These are phyloP conservation scores for Rapana venosa DNA, from an alignment of 2,888 invertebrate genomes.

Conservation along the genomic window DNA sequence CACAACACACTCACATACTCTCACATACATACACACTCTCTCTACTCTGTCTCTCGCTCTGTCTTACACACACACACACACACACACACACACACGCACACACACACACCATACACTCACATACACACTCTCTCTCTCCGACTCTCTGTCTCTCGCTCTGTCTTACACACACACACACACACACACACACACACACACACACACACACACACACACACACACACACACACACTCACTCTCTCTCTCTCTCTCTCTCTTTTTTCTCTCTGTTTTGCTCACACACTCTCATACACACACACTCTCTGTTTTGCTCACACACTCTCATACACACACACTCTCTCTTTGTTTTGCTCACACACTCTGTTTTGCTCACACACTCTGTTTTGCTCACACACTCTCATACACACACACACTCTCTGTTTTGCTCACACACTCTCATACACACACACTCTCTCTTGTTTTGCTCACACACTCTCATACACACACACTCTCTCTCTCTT, in stretches of 20 bases:
- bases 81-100: slow-evolving; percentile 33
- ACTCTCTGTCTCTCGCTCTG: too few relatives aligned
- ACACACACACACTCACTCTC: background rate
- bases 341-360: background rate
- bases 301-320: too few relatives aligned
- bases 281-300: too few relatives aligned
- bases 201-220: slow-evolving; percentile 10
- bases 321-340: background rate
- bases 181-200: background rate
- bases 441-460: too few relatives aligned
- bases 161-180: background rate
- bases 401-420: too few relatives aligned
- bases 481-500: too few relatives aligned
- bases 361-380: background rate
- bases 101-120: slow-evolving; percentile 12
- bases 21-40: slow-evolving; percentile 22
- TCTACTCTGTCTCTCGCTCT: too few relatives aligned
- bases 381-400: too few relatives aligned
- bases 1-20: too few relatives aligned
- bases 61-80: slow-evolving; percentile 28
- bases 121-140: slow-evolving; percentile 15
- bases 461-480: too few relatives aligned
- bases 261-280: too few relatives aligned
- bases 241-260: background rate
- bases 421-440: too few relatives aligned